Base-by-base conservation (phyloP, 2,888 invertebrate species). In the Trichacis sp. region DNA sequence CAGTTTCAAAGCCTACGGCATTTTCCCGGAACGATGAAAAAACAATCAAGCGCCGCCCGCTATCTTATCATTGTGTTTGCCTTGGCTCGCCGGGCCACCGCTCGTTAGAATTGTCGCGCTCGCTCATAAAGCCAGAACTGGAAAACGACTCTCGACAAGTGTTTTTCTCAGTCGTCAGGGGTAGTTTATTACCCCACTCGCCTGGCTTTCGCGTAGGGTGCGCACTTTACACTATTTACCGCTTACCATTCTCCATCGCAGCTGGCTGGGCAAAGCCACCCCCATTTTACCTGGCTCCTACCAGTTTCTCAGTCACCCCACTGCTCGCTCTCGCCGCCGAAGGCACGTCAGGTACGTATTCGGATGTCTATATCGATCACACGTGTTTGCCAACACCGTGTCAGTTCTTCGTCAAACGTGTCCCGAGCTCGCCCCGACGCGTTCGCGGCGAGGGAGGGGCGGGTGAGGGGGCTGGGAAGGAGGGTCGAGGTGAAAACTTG, bases 91-190 rank as follows among this genome's bases (percentile, higher is more conserved):
- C n/a, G n/a, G n/a, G n/a, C n/a, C n/a, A n/a, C n/a, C n/a, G n/a
- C n/a, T n/a, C n/a, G n/a, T n/a, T n/a, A n/a, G n/a, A n/a, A 20
- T 33, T 30, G 18, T 8, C 51, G 18, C 36, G 38, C 15, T 24
- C 38, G 38, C 8, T 20, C 18, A 40, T 24, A 14, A 14, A 18
- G 40, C 19, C 18, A 20, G 11, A 11, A 45, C 45, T 45, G 19
- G 45, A 11, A n/a, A n/a, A 36, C 63, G 48, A 43, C 55, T 18
- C 67, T 61, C 70, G 72, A 77, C 77, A 73, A 75, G 75, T 77
- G 77, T 72, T 77, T 78, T 77, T 72, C 73, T 68, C 78, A 72
- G 77, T 79, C 73, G 72, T 72, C 76, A 70, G 73, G 74, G 79
- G 74, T 73, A 71, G 72, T 36, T 56, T 63, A 61, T 71, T 65